A percentile compares a stretch with the other conserved stretches of the same genome.
phyloP scores from a whole-genome alignment of 2,888 invertebrate species.

The Acrobasis repandana region DNA sequence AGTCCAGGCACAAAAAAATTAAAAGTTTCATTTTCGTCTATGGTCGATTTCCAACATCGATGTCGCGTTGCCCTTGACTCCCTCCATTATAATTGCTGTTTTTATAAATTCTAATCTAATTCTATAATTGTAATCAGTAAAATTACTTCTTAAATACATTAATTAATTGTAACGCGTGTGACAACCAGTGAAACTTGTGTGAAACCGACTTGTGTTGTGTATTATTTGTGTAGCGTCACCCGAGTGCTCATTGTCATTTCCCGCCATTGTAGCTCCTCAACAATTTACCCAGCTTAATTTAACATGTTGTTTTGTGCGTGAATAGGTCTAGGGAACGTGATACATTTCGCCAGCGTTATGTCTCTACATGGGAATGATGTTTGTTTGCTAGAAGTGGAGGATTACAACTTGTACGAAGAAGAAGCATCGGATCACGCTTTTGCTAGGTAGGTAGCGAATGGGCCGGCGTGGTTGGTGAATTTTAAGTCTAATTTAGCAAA shows the following conservation, averaged over 20 bases:
- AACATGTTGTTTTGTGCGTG: conserved; percentile 53
- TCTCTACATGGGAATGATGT: conserved; percentile 82
- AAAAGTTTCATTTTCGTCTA: conserved; percentile 42
- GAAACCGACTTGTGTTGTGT: conserved; percentile 43
- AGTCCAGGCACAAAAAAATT: no score
- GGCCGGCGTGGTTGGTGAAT: conserved; percentile 75
- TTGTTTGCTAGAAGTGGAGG: conserved; percentile 81
- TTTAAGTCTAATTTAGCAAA: conserved; percentile 27
- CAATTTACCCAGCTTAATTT: conserved; percentile 51
- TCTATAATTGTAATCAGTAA: conserved; percentile 45
- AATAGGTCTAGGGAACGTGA: conserved; percentile 48
- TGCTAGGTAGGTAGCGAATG: conserved; percentile 72
- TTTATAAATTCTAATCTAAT: conserved; percentile 64
- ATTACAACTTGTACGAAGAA: conserved; percentile 81
- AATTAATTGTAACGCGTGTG: conserved; percentile 41
- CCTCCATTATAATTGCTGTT: conserved; percentile 66
- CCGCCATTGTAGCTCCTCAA: conserved; percentile 81
- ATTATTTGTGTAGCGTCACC: conserved; percentile 77
- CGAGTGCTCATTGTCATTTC: conserved; percentile 83
- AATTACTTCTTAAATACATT: conserved; percentile 39
- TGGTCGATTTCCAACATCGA: conserved; percentile 61
- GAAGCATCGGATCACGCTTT: conserved; percentile 81
- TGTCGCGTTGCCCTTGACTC: conserved; percentile 78
- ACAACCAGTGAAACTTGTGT: conserved; percentile 45
- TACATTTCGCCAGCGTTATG: conserved; percentile 66